These are phyloP conservation scores for Ormyrus nitidulus DNA, from an alignment of 2,888 invertebrate genomes.

Conservation along the genomic window DNA sequence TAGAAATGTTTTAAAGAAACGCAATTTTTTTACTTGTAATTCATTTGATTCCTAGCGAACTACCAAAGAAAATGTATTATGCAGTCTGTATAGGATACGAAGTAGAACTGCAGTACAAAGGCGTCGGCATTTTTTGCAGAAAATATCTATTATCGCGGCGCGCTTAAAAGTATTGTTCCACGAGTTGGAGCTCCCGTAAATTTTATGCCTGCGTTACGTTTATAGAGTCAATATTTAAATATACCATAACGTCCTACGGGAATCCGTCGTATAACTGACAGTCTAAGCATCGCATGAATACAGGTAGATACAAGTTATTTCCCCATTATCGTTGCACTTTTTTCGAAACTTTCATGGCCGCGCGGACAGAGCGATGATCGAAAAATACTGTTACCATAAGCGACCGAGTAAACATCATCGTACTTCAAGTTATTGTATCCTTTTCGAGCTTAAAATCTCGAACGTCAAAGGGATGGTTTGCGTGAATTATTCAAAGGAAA, in stretches of 20 bases:
- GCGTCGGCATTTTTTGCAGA: slow-evolving; percentile 10
- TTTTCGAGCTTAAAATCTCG: no score
- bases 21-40: no score
- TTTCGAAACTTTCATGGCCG: slow-evolving; percentile 24
- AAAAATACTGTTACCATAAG: slow-evolving; percentile 30
- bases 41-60: no score
- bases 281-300: slow-evolving; percentile 36
- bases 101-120: no score
- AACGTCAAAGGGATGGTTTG: no score
- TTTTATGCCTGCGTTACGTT: slow-evolving; percentile 55
- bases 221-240: slow-evolving; percentile 58
- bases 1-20: no score
- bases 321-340: slow-evolving; percentile 41
- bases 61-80: no score
- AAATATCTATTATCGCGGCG: slow-evolving; percentile 50
- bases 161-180: slow-evolving; percentile 53
- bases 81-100: no score
- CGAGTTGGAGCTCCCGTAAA: slow-evolving; percentile 45
- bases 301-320: slow-evolving; percentile 52
- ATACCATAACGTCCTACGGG: slow-evolving; percentile 47
- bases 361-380: slow-evolving; percentile 22
- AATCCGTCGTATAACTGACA: slow-evolving; percentile 55
- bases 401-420: slow-evolving; percentile 11
- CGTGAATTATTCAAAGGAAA: no score
- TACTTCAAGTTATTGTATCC: slow-evolving; percentile 7